phyloP scores from a whole-genome alignment of 1,140 invertebrate species.

The Cataglyphis hispanica region DNA sequence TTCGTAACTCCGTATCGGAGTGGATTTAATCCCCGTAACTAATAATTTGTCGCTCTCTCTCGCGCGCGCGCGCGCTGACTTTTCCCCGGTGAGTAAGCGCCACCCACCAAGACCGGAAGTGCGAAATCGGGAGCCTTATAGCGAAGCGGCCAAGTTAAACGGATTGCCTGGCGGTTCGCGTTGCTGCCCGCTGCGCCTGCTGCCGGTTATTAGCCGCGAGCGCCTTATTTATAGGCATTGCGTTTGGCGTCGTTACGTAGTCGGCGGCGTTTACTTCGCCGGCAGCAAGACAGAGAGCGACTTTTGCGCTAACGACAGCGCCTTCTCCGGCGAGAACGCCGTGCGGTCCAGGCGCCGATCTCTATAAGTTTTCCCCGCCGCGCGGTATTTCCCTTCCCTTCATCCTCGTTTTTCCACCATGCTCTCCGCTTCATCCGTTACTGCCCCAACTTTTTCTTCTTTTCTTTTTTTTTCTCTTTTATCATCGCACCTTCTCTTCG shows the following conservation, averaged over 20 bases:
- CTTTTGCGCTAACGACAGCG: conserved; percentile 46
- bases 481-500: conserved; percentile 5
- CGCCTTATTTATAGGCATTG: conserved; percentile 69
- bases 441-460: neutral
- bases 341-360: neutral
- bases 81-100: neutral
- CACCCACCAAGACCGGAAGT: conserved; percentile 16
- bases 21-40: conserved; percentile 48
- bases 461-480: neutral
- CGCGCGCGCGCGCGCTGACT: conserved; percentile 14
- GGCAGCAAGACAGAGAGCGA: conserved; percentile 36
- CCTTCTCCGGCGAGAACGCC: conserved; percentile 12
- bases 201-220: conserved; percentile 55
- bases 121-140: conserved; percentile 16
- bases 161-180: conserved; percentile 39
- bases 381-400: conserved; percentile 27
- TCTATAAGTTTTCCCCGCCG: conserved; percentile 62
- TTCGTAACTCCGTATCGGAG: conserved; percentile 29
- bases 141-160: conserved; percentile 46
- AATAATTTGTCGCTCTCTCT: conserved; percentile 44
- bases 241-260: conserved; percentile 71
- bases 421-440: neutral
- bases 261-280: conserved; percentile 68
- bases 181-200: conserved; percentile 41
- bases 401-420: conserved; percentile 28